Evolutionary conservation across 2,113 vertebrate genomes (phyloP).

Genomic region (Stigmatopora nigra): DNA sequence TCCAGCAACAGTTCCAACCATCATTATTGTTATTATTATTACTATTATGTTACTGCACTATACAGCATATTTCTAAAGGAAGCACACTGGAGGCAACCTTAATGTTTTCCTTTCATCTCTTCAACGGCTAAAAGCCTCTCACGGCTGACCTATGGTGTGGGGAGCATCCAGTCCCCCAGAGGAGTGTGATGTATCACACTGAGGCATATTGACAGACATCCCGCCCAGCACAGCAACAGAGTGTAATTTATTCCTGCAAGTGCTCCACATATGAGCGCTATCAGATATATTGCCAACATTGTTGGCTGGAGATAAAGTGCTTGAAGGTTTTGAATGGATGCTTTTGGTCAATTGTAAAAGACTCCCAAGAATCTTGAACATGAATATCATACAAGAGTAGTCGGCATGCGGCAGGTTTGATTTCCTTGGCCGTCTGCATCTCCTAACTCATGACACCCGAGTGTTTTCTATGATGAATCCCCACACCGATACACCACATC

Average conservation of each 20-base stretch:
- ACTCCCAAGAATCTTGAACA: slow-evolving; percentile 20
- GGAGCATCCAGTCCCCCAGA: slow-evolving; percentile 29
- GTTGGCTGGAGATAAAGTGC: slow-evolving; percentile 14
- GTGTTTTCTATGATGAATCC: slow-evolving; percentile 57
- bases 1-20: not conserved
- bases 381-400: slow-evolving; percentile 15
- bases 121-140: slow-evolving; percentile 47
- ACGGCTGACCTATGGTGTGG: slow-evolving; percentile 37
- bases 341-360: slow-evolving; percentile 16
- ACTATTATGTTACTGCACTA: slow-evolving; percentile 19
- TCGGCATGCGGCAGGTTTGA: slow-evolving; percentile 15
- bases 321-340: slow-evolving; percentile 11
- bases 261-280: slow-evolving; percentile 28
- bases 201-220: slow-evolving; percentile 49
- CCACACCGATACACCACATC: slow-evolving; percentile 31
- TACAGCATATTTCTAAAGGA: slow-evolving; percentile 36
- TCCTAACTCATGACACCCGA: slow-evolving; percentile 43
- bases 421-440: slow-evolving; percentile 21
- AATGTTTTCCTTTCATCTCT: slow-evolving; percentile 58
- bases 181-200: slow-evolving; percentile 49
- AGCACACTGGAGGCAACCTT: slow-evolving; percentile 31
- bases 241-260: slow-evolving; percentile 43
- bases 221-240: slow-evolving; percentile 26
- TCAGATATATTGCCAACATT: slow-evolving; percentile 31
- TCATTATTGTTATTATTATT: not conserved